Evolutionary conservation across 2,888 invertebrate genomes (phyloP).

Genomic region (Drosophila phalerata): DNA sequence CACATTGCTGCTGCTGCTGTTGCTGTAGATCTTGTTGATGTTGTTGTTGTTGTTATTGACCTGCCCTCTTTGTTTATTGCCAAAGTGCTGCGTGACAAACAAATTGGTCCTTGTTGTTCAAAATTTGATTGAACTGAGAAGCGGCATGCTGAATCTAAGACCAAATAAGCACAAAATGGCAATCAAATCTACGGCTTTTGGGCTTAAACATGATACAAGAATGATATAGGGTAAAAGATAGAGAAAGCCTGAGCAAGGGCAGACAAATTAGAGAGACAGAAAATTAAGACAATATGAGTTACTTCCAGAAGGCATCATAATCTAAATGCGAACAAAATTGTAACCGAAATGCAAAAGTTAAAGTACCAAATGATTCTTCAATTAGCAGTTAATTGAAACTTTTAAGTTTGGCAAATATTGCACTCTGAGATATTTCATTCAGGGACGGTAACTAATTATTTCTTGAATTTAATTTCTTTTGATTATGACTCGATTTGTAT

Average conservation of each 20-base stretch:
- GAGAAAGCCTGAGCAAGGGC: background rate
- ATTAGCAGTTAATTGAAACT: background rate
- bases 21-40: slow-evolving; percentile 8
- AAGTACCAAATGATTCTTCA: slow-evolving; percentile 2
- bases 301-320: background rate
- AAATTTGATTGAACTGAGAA: slow-evolving; percentile 42
- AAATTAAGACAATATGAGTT: background rate
- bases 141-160: slow-evolving; percentile 11
- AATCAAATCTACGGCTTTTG: slow-evolving; percentile 7
- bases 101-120: slow-evolving; percentile 37
- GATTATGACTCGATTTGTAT: too few relatives aligned
- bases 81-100: slow-evolving; percentile 42
- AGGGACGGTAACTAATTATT: too few relatives aligned
- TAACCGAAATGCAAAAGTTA: background rate
- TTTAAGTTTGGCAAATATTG: too few relatives aligned
- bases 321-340: background rate
- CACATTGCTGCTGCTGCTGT: slow-evolving; percentile 16
- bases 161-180: slow-evolving; percentile 15
- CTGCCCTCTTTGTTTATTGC: slow-evolving; percentile 45
- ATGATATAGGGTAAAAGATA: background rate
- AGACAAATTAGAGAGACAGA: background rate
- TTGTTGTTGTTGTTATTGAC: slow-evolving; percentile 8
- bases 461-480: too few relatives aligned
- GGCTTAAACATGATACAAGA: background rate
- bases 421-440: too few relatives aligned